Conservation (phyloP, 2,113 vertebrate genomes). For the Urocolius indicus region DNA sequence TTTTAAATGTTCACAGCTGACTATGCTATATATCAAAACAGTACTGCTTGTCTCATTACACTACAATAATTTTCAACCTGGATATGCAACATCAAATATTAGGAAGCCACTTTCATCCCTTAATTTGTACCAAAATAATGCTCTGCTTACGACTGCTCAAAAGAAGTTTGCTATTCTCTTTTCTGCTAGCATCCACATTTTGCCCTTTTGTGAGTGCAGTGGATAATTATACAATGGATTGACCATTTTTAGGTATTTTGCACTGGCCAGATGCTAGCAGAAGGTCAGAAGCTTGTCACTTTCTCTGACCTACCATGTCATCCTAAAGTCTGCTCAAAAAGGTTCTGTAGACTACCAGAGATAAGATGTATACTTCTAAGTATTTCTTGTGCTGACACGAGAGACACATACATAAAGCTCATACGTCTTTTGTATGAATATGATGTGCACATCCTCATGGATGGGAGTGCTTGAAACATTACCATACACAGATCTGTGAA, state of each 20-base stretch:
- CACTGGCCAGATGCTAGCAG: neutral
- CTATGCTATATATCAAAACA: neutral
- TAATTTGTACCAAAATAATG: neutral
- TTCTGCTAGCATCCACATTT: neutral
- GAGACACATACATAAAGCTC: neutral
- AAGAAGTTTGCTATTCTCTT: neutral
- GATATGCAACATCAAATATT: conserved; percentile 13
- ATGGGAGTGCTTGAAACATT: neutral
- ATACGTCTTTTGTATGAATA: neutral
- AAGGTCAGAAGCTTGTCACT: neutral
- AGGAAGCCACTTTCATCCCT: neutral
- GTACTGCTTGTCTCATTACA: neutral
- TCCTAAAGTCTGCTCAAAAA: neutral
- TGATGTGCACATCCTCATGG: neutral
- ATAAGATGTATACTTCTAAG: neutral
- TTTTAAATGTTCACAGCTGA: neutral
- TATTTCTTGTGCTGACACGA: neutral
- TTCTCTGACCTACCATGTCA: neutral
- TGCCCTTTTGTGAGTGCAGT: neutral
- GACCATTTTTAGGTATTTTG: neutral
- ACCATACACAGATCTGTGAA: neutral
- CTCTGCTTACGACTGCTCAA: neutral
- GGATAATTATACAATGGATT: rapidly evolving
- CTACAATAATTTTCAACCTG: neutral
- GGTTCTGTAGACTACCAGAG: neutral